phyloP scores from a whole-genome alignment of 2,888 invertebrate genomes.

The Cylindroiulus punctatus region DNA sequence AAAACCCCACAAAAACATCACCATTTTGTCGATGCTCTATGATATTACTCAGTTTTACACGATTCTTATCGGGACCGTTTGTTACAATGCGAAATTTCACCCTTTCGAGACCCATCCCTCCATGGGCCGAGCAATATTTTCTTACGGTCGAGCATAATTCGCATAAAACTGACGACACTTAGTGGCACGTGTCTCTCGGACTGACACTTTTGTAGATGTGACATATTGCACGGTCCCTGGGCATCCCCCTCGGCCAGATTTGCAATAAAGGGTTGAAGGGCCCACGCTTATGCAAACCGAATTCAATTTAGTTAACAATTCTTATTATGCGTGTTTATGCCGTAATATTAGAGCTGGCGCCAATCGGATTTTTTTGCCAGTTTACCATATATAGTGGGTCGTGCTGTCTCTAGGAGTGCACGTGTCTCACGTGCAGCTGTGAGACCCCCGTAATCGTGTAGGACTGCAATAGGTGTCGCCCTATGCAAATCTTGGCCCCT shows the following conservation, averaged over 20 bases:
- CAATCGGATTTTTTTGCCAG: neutral
- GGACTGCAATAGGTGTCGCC: neutral
- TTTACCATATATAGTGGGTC: slow-evolving; percentile 30
- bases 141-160: neutral
- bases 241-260: neutral
- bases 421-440: neutral
- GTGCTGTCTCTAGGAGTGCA: neutral
- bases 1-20: too few relatives aligned
- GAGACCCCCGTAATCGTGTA: neutral
- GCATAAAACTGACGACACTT: slow-evolving; percentile 23
- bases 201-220: neutral
- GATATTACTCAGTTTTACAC: too few relatives aligned
- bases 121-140: neutral
- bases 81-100: too few relatives aligned
- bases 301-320: slow-evolving; percentile 26
- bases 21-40: too few relatives aligned
- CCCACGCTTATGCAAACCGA: neutral
- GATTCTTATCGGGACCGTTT: too few relatives aligned
- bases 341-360: neutral
- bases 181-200: neutral
- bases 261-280: slow-evolving; percentile 24
- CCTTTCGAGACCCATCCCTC: neutral
- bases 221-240: neutral
- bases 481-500: slow-evolving; percentile 21
- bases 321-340: neutral